Base-by-base conservation (phyloP, 2,888 invertebrate species). In the Seira musarum region DNA sequence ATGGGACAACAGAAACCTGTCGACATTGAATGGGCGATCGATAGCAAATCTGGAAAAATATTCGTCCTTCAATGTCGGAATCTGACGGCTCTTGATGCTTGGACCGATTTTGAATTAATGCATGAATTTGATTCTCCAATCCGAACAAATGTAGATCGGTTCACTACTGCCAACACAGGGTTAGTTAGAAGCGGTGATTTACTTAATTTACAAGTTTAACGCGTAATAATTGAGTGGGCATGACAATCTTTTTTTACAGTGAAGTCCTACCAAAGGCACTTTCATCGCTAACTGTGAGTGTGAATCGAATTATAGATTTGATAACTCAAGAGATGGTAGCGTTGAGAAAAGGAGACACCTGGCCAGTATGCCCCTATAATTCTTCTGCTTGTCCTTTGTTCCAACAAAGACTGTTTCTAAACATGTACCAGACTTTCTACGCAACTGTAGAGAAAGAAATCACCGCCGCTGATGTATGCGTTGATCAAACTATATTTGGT, bases 21-120 rank as follows among this genome's bases (percentile, higher is more conserved):
- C 84, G 95, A 96, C 87, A 92, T 96, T 73, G 96, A 96, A 89
- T 96, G 95, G 94, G 95, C 94, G 10, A 88, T 94, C 60, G 89
- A 88, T 80, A n/a, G n/a, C n/a, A 73, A 82, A 82, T 46, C 53
- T 53, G 83, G 81, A 35, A 72, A 89, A 10, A 89, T 94, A 80
- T 93, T 91, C 88, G 88, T 94, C 15, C 89, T 94, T 17, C 94
- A 96, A 92, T 93, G 94, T 1, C 91, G 95, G 3, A 94, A 95
- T 0, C 92, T 96, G 70, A 95, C 95, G 0, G 92, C 93, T 0
- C 87, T 94, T 30, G 92, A 93, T 84, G 88, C 91, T 0, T 95
- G 95, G 92, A 92, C 92, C 0, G 93, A 95, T 75, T 94, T 93
- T 86, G 96, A 96, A 87, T 88, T 96, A 35, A 89, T 92, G 2